Evolutionary conservation across 2,797 vertebrate genomes (phyloP).

Genomic region (Hephaestus fuliginosus): DNA sequence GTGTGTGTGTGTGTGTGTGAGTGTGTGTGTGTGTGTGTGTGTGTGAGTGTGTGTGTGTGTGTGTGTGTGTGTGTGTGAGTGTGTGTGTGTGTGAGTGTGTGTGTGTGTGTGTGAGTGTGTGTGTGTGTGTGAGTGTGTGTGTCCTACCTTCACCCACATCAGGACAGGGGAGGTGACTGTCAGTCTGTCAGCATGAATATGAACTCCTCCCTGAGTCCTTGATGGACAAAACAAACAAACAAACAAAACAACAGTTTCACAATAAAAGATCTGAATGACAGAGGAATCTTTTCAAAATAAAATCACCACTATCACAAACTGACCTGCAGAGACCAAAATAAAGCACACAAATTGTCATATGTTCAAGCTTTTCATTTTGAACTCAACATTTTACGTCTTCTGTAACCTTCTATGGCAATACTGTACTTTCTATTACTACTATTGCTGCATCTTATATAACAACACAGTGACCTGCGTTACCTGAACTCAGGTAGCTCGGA

Average conservation of each 20-base stretch:
- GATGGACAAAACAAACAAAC: conserved; percentile 60
- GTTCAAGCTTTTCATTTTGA: too few species aligned
- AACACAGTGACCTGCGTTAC: conserved; percentile 73
- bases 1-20: too few species aligned
- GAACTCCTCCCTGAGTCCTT: conserved; percentile 92
- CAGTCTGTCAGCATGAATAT: conserved; percentile 88
- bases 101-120: conserved; percentile 13
- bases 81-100: too few species aligned
- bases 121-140: conserved; percentile 8
- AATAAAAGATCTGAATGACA: not conserved
- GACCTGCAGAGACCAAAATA: too few species aligned
- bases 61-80: too few species aligned
- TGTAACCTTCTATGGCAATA: too few species aligned
- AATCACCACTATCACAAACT: not conserved
- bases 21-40: too few species aligned
- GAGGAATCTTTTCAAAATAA: not conserved
- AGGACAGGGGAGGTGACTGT: conserved; percentile 94
- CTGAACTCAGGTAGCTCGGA: conserved; percentile 92
- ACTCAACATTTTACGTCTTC: too few species aligned
- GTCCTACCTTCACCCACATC: conserved; percentile 95
- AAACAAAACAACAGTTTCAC: not conserved
- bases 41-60: too few species aligned
- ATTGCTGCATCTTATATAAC: too few species aligned
- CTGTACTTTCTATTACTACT: not conserved
- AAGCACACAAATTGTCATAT: too few species aligned